Percentiles rank a stretch among this genome's conserved stretches.
These are phyloP conservation scores for Ceryle rudis DNA, from an alignment of 2,797 vertebrate genomes.

Conservation along the genomic window DNA sequence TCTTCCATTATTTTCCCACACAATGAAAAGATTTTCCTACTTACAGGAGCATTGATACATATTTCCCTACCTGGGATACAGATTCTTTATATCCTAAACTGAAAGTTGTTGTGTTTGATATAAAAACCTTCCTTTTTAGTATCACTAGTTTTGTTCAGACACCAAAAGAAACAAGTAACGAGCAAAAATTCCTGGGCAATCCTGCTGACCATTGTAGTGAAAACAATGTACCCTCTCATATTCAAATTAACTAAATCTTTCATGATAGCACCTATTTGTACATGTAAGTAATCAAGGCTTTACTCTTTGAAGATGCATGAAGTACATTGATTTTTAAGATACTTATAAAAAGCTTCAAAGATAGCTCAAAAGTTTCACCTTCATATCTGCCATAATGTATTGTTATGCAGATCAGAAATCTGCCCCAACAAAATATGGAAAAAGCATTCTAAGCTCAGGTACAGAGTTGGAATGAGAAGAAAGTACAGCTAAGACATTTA, in stretches of 20 bases:
- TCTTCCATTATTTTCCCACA: not conserved
- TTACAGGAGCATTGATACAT: not conserved
- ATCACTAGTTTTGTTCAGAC: not conserved
- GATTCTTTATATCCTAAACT: not conserved
- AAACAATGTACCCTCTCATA: not conserved
- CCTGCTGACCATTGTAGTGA: not conserved
- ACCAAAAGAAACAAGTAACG: not conserved
- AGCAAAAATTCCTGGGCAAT: not conserved
- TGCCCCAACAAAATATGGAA: not conserved
- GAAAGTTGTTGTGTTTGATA: not conserved
- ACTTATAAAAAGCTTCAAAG: not conserved
- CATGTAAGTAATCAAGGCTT: not conserved
- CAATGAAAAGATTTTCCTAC: not conserved
- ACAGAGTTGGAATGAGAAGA: not conserved
- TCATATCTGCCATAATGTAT: fast-evolving
- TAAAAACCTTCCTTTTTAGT: not conserved
- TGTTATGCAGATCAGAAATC: not conserved
- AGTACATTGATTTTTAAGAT: not conserved
- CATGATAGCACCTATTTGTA: not conserved
- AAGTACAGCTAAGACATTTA: not conserved
- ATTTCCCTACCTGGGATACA: not conserved
- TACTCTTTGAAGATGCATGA: not conserved
- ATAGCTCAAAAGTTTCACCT: not conserved
- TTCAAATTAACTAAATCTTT: not conserved
- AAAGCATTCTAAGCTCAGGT: not conserved